Conservation (phyloP, 2,888 invertebrate species). For the Xanthia togata region DNA sequence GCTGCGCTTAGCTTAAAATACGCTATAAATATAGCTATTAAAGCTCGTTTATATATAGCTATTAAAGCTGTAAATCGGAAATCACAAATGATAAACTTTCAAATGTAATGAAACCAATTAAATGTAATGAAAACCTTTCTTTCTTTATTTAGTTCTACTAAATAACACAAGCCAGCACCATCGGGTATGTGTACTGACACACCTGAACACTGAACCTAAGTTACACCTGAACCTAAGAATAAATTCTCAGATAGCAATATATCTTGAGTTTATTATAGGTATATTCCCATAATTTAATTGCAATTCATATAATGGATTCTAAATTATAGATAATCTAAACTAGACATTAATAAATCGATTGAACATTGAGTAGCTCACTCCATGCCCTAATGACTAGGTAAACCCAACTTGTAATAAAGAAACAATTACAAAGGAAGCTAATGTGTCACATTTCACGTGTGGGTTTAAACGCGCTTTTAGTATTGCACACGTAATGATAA, state of each 20-base stretch:
- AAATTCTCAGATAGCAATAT: background rate
- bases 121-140: too few species aligned
- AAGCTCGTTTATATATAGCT: too few species aligned
- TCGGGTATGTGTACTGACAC: too few species aligned
- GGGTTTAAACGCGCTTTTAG: conserved; percentile 43
- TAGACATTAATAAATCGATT: conserved; percentile 18
- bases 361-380: background rate
- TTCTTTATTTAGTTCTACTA: background rate
- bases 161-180: background rate
- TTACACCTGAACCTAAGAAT: background rate
- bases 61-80: too few species aligned
- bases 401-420: conserved; percentile 40
- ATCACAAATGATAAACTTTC: too few species aligned
- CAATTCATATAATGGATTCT: background rate
- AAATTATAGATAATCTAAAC: conserved; percentile 3
- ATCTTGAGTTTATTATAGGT: background rate
- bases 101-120: too few species aligned
- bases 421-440: conserved; percentile 9
- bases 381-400: conserved; percentile 18
- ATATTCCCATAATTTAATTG: conserved; percentile 1
- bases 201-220: too few species aligned
- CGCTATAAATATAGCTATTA: too few species aligned
- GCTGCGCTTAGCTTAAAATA: too few species aligned
- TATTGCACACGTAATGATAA: conserved; percentile 3
- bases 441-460: conserved; percentile 38